Evolutionary conservation across 2,113 vertebrate genomes (phyloP).

Genomic region (Rhagologus leucostigma): DNA sequence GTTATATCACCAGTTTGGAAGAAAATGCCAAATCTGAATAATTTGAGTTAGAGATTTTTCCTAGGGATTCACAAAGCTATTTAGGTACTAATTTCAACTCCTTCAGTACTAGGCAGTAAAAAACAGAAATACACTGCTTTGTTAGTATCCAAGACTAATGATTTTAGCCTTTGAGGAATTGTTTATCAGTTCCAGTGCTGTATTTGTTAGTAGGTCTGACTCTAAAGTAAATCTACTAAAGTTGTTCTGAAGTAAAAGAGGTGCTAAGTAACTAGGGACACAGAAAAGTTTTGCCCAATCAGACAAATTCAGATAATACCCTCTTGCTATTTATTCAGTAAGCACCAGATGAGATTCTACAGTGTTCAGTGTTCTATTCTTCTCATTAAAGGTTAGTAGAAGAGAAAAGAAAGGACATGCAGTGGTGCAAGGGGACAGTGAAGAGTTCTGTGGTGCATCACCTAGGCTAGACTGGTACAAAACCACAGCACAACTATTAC

Average conservation of each 20-base stretch:
- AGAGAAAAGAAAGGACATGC: neutral
- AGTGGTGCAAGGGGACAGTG: neutral
- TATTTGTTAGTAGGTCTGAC: neutral
- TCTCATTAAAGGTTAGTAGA: neutral
- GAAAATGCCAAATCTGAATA: neutral
- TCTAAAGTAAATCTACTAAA: neutral
- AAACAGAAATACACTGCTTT: neutral
- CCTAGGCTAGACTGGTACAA: neutral
- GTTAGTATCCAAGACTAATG: neutral
- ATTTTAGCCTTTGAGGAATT: neutral
- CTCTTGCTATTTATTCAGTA: neutral
- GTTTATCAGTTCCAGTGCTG: neutral
- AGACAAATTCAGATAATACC: neutral
- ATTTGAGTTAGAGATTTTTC: neutral
- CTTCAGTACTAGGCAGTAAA: neutral
- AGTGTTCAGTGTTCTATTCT: neutral
- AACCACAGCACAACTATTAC: neutral
- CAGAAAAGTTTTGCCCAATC: neutral
- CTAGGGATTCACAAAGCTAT: neutral
- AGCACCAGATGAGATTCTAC: neutral
- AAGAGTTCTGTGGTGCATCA: neutral
- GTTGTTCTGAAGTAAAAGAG: neutral
- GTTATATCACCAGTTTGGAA: conserved; percentile 7
- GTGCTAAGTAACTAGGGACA: neutral
- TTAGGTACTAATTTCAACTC: neutral